Conservation (phyloP, 64 coral and sea anemone species). For the Montipora efflorescens region DNA sequence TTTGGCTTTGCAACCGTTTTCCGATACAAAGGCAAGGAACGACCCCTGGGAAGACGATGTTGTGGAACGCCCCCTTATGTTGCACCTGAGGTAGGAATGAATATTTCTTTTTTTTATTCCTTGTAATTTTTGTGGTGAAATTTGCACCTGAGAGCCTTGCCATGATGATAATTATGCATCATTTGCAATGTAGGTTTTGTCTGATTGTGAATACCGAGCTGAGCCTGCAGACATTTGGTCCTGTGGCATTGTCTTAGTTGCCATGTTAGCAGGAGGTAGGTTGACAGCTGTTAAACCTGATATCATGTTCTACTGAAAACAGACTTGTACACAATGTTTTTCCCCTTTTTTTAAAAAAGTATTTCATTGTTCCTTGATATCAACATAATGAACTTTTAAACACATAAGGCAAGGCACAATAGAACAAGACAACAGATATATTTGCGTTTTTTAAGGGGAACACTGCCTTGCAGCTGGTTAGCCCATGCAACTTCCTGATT, state of each 20-base stretch:
- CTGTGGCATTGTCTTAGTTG: slow-evolving; percentile 98
- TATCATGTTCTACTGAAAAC: no score
- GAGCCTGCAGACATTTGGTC: slow-evolving; percentile 99
- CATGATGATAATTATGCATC: not conserved
- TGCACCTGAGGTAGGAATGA: slow-evolving; percentile 80
- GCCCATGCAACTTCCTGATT: no score
- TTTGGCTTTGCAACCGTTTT: slow-evolving; percentile 98
- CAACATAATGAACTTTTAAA: no score
- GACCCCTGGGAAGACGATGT: slow-evolving; percentile 77
- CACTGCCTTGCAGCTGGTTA: no score
- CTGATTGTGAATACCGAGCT: slow-evolving; percentile 87
- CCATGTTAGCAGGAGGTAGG: slow-evolving; percentile 97
- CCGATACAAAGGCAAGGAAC: slow-evolving; percentile 91
- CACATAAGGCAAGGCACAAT: no score
- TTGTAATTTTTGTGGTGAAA: not conserved
- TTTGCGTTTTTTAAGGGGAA: no score
- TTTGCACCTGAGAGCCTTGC: not conserved
- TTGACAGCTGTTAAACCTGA: no score
- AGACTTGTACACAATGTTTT: no score
- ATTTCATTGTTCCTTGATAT: no score
- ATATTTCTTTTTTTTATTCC: not conserved
- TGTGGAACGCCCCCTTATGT: slow-evolving; percentile 98
- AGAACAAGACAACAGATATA: no score
- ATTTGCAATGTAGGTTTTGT: slow-evolving; percentile 72
- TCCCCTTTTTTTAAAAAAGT: no score